A percentile compares a stretch with the other conserved stretches of the same genome.
phyloP scores from a whole-genome alignment of 2,113 vertebrate genomes.

The Xiphophorus couchianus region DNA sequence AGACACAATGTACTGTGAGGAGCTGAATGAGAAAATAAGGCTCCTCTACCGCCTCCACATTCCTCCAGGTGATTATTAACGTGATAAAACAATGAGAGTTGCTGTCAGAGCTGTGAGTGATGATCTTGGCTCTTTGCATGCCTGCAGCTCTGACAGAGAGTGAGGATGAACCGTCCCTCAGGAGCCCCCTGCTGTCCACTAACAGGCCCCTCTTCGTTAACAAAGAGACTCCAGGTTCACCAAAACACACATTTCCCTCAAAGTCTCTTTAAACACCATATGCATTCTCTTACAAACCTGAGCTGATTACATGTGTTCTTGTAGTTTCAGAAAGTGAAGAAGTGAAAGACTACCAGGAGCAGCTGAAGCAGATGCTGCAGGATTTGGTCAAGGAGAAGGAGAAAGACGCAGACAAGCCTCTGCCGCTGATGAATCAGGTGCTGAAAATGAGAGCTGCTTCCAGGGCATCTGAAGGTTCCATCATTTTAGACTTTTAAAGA shows the following conservation, averaged over 20 bases:
- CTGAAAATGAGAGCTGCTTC: background rate
- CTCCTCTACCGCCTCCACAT: slow-evolving; percentile 93
- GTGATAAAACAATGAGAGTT: accelerated
- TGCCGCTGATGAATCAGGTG: slow-evolving; percentile 96
- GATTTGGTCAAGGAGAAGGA: slow-evolving; percentile 91
- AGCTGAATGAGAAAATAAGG: slow-evolving; percentile 94
- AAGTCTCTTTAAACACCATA: background rate
- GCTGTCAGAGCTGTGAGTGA: background rate
- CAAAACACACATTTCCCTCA: background rate
- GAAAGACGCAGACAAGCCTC: slow-evolving; percentile 84
- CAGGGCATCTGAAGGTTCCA: too few relatives aligned
- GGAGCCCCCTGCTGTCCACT: slow-evolving; percentile 87
- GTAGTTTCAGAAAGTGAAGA: slow-evolving; percentile 51
- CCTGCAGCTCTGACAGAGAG: slow-evolving; percentile 87
- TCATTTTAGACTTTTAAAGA: too few relatives aligned
- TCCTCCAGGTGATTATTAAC: slow-evolving; percentile 83
- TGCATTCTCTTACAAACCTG: background rate
- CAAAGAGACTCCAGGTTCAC: slow-evolving; percentile 82
- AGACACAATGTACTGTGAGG: slow-evolving; percentile 93
- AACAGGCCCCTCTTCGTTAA: slow-evolving; percentile 85
- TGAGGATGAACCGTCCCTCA: slow-evolving; percentile 87
- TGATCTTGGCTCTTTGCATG: background rate
- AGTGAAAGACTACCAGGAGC: slow-evolving; percentile 88
- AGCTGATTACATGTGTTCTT: background rate
- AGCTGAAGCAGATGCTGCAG: slow-evolving; percentile 95